Base-by-base conservation (phyloP, 2,797 vertebrate species). In the Myotis pilosus region DNA sequence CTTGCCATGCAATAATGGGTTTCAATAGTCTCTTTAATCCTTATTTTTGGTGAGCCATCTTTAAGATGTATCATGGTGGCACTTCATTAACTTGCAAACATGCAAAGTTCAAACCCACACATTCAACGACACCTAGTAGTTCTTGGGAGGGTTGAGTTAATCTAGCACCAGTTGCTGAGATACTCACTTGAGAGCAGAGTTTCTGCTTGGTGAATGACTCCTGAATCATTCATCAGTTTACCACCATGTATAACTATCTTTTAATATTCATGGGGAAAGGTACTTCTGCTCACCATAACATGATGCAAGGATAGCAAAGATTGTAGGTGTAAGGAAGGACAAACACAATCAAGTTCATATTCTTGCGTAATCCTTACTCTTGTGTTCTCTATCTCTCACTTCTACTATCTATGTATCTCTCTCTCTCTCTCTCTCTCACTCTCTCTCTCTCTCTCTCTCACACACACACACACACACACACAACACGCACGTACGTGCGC, bases 11-110 rank as follows among this genome's bases (percentile, higher is more conserved):
- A 91, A 85, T 64, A 68, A 89, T 30, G 57, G 25, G 15, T 72
- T 89, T 81, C 51, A 87, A 38, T 68, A 78, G n/a, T 62, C 87
- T 89, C 68, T 87, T 60, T 69, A 91, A 74, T 51, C 33, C 64
- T 87, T 89, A 84, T 57, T 96, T 95, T 53, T 89, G 86, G 38
- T 41, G 28, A 94, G 62, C 78, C 68, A 95, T 83, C 60, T 53
- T 81, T 81, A 94, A 95, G 47, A 38, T 62, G 1, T 5, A 84
- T 36, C 49, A 66, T 16, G 30, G 55, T 30, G 36, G 72, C 55
- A 79, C 30, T 89, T 80, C n/a, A 16, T 85, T 95, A 87, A 89
- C 47, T 84, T 87, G 79, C 25, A 60, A 49, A 90, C 12, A 33
- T 12, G 49, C 11, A 79, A n/a, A 87, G 19, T 85, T 51, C 72